Evolutionary conservation across 1,140 invertebrate species (phyloP).

Genomic region (Procambarus virginalis): DNA sequence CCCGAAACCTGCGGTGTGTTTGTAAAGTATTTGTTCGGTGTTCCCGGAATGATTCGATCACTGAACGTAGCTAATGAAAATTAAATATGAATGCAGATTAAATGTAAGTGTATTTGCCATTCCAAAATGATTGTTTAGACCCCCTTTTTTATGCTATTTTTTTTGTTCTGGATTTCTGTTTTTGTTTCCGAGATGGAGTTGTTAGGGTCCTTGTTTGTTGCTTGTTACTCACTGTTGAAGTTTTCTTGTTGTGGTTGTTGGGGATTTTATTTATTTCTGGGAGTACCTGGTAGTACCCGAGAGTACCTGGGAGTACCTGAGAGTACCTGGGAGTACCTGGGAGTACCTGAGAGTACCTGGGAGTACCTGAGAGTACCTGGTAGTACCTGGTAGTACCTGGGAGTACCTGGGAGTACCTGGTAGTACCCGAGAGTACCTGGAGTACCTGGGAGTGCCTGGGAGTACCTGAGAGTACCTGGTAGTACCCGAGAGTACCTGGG

Average conservation of each 20-base stretch:
- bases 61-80: conserved; percentile 16
- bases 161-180: not conserved
- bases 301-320: too few relatives aligned
- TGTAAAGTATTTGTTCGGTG: conserved; percentile 9
- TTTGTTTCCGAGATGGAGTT: not conserved
- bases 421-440: too few relatives aligned
- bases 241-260: not conserved
- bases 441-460: too few relatives aligned
- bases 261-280: not conserved
- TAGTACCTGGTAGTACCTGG: too few relatives aligned
- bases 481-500: too few relatives aligned
- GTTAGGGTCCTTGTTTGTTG: not conserved
- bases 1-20: not conserved
- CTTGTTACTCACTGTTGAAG: not conserved
- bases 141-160: not conserved
- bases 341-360: too few relatives aligned
- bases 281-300: too few relatives aligned
- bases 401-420: too few relatives aligned
- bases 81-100: conserved; percentile 34
- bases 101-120: conserved; percentile 28
- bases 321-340: too few relatives aligned
- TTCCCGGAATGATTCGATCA: conserved; percentile 12
- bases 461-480: too few relatives aligned
- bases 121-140: conserved; percentile 16
- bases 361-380: too few relatives aligned